Conservation (phyloP, 2,797 vertebrate genomes). For the Heterohyrax brucei region DNA sequence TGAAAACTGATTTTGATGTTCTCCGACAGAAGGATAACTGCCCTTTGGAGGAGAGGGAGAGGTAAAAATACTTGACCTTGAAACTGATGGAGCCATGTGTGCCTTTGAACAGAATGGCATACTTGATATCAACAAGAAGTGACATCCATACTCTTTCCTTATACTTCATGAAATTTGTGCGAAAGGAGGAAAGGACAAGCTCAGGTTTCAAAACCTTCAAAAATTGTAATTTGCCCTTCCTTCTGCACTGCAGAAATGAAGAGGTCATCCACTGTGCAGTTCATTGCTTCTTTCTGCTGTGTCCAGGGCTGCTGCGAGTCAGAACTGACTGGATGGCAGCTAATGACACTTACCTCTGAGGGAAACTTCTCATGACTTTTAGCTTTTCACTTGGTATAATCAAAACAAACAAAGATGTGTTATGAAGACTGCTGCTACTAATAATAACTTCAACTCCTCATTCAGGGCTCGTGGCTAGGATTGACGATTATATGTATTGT, state of each 20-base stretch:
- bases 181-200: not conserved
- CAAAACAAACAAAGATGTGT: not conserved
- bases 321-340: too few relatives aligned
- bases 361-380: not conserved
- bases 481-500: not conserved
- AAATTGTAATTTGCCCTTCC: not conserved
- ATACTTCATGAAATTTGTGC: not conserved
- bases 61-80: not conserved
- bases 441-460: not conserved
- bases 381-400: not conserved
- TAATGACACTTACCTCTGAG: not conserved
- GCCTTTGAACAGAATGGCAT: not conserved
- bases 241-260: not conserved
- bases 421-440: not conserved
- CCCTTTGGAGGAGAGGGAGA: not conserved
- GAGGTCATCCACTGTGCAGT: not conserved
- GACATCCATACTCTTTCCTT: not conserved
- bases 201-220: not conserved
- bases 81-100: not conserved
- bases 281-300: not conserved
- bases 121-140: not conserved
- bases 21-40: not conserved
- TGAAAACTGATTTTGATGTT: slow-evolving; percentile 38
- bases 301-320: too few relatives aligned
- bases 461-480: not conserved